phyloP scores from a whole-genome alignment of 2,797 vertebrate genomes.

The Muscicapa comitata region DNA sequence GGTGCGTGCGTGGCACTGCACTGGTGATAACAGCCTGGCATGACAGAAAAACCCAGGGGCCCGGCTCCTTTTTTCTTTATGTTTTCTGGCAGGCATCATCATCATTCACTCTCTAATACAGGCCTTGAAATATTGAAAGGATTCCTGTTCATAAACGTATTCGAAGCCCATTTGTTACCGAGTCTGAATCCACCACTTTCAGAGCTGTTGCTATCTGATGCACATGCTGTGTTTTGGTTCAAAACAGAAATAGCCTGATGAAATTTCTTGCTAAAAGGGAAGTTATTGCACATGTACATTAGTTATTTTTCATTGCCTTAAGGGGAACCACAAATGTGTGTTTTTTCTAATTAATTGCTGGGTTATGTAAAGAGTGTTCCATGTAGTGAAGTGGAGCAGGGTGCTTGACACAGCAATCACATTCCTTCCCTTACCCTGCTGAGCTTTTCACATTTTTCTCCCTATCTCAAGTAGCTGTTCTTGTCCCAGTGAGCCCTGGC shows the following conservation, averaged over 20 bases:
- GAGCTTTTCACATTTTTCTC: background rate
- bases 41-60: background rate
- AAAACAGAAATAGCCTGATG: background rate
- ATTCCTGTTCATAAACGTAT: background rate
- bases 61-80: background rate
- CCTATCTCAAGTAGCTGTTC: background rate
- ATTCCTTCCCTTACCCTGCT: background rate
- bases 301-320: conserved; percentile 11
- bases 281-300: background rate
- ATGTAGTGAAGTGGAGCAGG: background rate
- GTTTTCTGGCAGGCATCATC: background rate
- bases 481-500: background rate
- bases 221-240: background rate
- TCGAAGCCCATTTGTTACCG: background rate
- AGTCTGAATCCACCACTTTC: background rate
- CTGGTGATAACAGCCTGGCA: background rate
- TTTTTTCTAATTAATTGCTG: conserved; percentile 20
- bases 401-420: background rate
- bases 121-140: background rate
- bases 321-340: background rate
- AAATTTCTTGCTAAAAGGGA: conserved; percentile 16
- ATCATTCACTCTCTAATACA: background rate
- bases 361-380: background rate
- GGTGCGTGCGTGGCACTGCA: accelerated
- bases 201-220: background rate